A percentile compares a stretch with the other conserved stretches of the same genome.
phyloP scores from a whole-genome alignment of 2,113 vertebrate genomes.

The Syngnathus typhle region DNA sequence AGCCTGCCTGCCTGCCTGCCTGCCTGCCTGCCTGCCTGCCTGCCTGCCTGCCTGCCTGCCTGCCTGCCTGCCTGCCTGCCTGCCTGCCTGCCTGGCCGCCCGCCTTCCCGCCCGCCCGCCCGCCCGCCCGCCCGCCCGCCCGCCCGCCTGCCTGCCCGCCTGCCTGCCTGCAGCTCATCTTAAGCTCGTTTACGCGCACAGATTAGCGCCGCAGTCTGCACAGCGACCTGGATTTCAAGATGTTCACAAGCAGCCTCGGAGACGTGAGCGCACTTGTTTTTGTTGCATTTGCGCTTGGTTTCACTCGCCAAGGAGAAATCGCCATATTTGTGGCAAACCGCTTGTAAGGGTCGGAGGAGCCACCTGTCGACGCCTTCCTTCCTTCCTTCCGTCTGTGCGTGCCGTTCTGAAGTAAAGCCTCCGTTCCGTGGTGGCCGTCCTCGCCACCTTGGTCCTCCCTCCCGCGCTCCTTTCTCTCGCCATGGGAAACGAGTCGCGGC shows the following conservation, averaged over 20 bases:
- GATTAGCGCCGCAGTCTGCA: conserved; percentile 23
- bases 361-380: background rate
- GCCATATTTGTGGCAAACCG: background rate
- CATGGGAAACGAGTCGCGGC: conserved; percentile 61
- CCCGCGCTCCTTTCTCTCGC: conserved; percentile 16
- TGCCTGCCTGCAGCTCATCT: conserved; percentile 8
- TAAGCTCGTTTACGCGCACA: conserved; percentile 40
- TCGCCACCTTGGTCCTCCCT: background rate
- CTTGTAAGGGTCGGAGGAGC: background rate
- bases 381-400: conserved; percentile 2
- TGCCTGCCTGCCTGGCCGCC: too few species aligned
- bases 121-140: too few species aligned
- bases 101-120: too few species aligned
- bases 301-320: background rate
- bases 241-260: background rate
- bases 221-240: conserved; percentile 31
- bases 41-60: too few species aligned
- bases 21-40: too few species aligned
- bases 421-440: too few species aligned
- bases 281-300: background rate
- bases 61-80: too few species aligned
- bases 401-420: too few species aligned
- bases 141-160: too few species aligned
- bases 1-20: too few species aligned
- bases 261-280: conserved; percentile 33